phyloP scores from a whole-genome alignment of 2,797 vertebrate species.

The Hafferia zeledoni region DNA sequence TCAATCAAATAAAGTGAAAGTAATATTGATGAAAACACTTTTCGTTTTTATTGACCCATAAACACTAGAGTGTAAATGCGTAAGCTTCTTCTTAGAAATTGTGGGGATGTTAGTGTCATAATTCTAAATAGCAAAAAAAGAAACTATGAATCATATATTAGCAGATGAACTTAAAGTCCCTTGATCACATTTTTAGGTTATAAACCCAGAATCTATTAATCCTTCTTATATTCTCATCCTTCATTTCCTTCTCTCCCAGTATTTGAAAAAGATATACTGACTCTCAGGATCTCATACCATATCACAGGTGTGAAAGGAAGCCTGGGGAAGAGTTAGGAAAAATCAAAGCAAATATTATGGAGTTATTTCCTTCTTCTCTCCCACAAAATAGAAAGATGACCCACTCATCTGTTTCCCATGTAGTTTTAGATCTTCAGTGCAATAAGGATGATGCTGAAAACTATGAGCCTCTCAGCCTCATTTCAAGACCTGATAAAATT shows the following conservation, averaged over 20 bases:
- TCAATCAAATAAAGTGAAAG: constrained; percentile 65
- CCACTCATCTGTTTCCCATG: neutral
- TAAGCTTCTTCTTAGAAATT: constrained; percentile 13
- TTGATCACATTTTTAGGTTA: neutral
- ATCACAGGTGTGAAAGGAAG: neutral
- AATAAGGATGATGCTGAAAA: neutral
- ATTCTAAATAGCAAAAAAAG: constrained; percentile 31
- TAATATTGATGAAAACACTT: constrained; percentile 60
- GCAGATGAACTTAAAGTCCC: neutral
- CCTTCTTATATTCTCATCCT: neutral
- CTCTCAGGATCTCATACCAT: neutral
- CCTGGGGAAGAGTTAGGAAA: neutral
- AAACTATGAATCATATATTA: neutral
- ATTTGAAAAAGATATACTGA: neutral
- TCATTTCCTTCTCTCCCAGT: neutral
- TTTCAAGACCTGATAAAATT: neutral
- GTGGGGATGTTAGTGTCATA: neutral
- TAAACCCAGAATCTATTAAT: neutral
- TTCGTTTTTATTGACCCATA: constrained; percentile 65
- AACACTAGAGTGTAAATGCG: constrained; percentile 42
- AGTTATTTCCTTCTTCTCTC: neutral
- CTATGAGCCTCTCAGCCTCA: neutral
- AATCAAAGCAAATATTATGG: neutral
- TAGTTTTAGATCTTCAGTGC: neutral
- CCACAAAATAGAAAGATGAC: neutral